Percentiles rank a stretch among this genome's conserved stretches.
Evolutionary conservation across 2,888 invertebrate genomes (phyloP).

Genomic region (Sialis lutaria): DNA sequence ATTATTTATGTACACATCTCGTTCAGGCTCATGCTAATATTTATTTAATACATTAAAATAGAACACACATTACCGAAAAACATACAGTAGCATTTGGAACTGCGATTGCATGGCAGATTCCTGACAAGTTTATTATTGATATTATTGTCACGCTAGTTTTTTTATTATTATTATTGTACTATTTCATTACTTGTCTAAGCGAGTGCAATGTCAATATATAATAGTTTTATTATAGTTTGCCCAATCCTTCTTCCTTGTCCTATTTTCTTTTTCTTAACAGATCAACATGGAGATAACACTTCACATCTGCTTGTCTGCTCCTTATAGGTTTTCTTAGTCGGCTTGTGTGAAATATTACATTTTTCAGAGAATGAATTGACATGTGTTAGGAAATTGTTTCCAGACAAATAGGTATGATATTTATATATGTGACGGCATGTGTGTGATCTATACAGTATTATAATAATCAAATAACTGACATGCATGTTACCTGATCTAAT

Average conservation of each 20-base stretch:
- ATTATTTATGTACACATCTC: no score
- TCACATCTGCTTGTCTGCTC: constrained; percentile 2
- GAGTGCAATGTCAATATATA: no score
- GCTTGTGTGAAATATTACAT: constrained; percentile 4
- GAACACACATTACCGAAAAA: no score
- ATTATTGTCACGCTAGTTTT: no score
- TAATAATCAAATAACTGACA: neutral
- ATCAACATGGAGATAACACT: neutral
- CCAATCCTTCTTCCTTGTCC: neutral
- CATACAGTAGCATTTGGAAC: no score
- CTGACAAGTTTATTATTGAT: no score
- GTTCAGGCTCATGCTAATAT: no score
- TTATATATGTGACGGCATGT: constrained; percentile 5
- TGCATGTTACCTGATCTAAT: neutral
- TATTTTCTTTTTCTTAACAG: neutral
- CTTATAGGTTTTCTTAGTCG: constrained; percentile 5
- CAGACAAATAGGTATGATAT: constrained; percentile 6
- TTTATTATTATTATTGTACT: no score
- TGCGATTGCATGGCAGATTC: no score
- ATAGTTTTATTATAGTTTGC: neutral
- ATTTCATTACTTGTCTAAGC: no score
- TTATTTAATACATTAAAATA: no score
- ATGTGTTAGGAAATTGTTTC: constrained; percentile 5
- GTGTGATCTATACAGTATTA: neutral
- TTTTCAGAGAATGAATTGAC: constrained; percentile 3